A percentile compares a stretch with the other conserved stretches of the same genome.
These are phyloP conservation scores for Caenorhabditis afra DNA, from an alignment of 2,888 invertebrate species.

Conservation along the genomic window DNA sequence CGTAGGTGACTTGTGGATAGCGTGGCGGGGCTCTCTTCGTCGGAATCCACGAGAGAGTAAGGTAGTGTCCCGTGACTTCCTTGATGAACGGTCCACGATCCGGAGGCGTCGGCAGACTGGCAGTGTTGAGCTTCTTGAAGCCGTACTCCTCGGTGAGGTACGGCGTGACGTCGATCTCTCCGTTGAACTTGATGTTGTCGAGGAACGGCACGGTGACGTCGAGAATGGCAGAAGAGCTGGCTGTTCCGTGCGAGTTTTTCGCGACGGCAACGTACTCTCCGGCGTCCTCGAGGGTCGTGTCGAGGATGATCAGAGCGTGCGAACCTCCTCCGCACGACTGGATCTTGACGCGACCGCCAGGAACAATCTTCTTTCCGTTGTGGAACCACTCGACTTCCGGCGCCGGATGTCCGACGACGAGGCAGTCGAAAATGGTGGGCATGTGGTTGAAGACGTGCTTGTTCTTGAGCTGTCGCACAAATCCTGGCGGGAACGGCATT, in stretches of 20 bases:
- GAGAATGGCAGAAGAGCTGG: constrained; percentile 77
- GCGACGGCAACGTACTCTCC: constrained; percentile 80
- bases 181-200: constrained; percentile 80
- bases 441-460: constrained; percentile 80
- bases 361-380: constrained; percentile 82
- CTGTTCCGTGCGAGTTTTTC: constrained; percentile 77
- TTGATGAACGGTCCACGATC: constrained; percentile 93
- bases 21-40: constrained; percentile 90
- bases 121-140: constrained; percentile 78
- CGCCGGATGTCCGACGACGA: constrained; percentile 79
- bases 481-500: constrained; percentile 80
- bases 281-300: constrained; percentile 78
- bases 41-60: constrained; percentile 94
- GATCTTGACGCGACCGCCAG: constrained; percentile 81
- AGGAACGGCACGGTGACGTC: constrained; percentile 80
- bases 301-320: constrained; percentile 79
- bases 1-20: constrained; percentile 92
- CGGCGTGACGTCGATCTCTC: constrained; percentile 78
- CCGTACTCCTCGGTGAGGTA: constrained; percentile 80
- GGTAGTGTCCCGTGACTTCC: constrained; percentile 91
- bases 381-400: constrained; percentile 80
- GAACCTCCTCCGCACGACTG: constrained; percentile 79
- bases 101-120: constrained; percentile 88
- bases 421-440: constrained; percentile 81
- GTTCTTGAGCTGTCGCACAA: constrained; percentile 80